Evolutionary conservation across 2,797 vertebrate genomes (phyloP).

Genomic region (Caiman crocodilus): DNA sequence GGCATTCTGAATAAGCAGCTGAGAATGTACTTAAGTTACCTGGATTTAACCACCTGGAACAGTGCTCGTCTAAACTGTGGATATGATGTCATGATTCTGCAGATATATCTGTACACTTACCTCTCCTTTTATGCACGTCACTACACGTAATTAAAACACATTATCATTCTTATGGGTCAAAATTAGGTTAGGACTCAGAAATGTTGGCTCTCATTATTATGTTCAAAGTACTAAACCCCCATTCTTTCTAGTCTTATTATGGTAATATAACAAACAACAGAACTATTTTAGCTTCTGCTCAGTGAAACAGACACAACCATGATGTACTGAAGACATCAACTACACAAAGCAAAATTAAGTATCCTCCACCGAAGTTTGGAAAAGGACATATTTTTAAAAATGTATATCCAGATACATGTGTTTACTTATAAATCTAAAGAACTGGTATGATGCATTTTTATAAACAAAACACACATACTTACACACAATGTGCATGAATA

Average conservation of each 20-base stretch:
- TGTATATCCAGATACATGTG: background rate
- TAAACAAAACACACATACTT: background rate
- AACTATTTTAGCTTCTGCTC: constrained; percentile 60
- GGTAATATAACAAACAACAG: constrained; percentile 27
- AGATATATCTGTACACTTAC: background rate
- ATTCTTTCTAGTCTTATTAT: constrained; percentile 50
- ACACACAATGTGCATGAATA: background rate
- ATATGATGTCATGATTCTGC: background rate
- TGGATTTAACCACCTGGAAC: background rate
- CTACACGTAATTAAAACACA: background rate
- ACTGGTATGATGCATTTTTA: background rate
- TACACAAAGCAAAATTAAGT: constrained; percentile 49
- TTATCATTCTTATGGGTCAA: background rate
- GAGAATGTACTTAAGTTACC: background rate
- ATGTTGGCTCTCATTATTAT: background rate
- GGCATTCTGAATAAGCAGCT: background rate
- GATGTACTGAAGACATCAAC: constrained; percentile 61
- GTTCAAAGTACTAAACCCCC: constrained; percentile 18
- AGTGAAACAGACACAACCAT: background rate
- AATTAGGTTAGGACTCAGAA: constrained; percentile 8
- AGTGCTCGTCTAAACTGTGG: background rate
- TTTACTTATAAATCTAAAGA: background rate
- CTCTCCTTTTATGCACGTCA: background rate
- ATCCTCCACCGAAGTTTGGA: background rate
- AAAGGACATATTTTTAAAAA: constrained; percentile 14